Conservation (phyloP, 2,888 invertebrate species). For the Drosophila incognita region DNA sequence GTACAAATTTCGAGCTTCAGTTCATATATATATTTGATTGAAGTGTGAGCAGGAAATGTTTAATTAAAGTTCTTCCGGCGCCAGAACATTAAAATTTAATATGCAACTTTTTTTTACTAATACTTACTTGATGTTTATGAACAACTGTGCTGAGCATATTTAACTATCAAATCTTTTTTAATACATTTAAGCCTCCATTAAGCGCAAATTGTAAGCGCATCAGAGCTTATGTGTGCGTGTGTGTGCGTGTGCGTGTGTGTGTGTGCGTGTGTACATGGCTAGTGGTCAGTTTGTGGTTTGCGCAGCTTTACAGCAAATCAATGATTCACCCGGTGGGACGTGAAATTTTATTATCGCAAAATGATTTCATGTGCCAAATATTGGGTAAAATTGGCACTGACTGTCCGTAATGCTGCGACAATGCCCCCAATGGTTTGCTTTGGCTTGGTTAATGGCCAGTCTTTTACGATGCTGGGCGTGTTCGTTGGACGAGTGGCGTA, state of each 20-base stretch:
- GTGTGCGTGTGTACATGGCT: not conserved
- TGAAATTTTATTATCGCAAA: slow-evolving; percentile 74
- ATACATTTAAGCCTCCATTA: slow-evolving; percentile 46
- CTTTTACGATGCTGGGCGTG: slow-evolving; percentile 56
- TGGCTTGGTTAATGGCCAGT: slow-evolving; percentile 64
- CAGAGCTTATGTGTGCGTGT: not conserved
- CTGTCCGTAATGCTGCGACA: slow-evolving; percentile 30
- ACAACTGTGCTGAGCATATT: slow-evolving; percentile 7
- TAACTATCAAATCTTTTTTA: slow-evolving; percentile 24
- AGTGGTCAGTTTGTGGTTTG: slow-evolving; percentile 48
- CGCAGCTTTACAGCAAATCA: slow-evolving; percentile 74
- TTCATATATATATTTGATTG: not conserved
- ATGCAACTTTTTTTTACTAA: slow-evolving; percentile 9
- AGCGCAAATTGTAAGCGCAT: slow-evolving; percentile 24
- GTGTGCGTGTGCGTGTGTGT: not conserved
- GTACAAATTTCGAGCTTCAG: not conserved
- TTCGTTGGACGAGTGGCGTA: slow-evolving; percentile 45
- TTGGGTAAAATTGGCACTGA: slow-evolving; percentile 69
- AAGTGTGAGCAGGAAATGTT: not conserved
- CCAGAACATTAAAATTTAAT: slow-evolving; percentile 15
- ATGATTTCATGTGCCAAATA: slow-evolving; percentile 81
- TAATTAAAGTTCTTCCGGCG: not conserved
- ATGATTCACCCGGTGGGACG: slow-evolving; percentile 60
- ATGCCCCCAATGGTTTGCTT: slow-evolving; percentile 51
- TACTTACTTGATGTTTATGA: slow-evolving; percentile 23